phyloP scores from a whole-genome alignment of 2,113 vertebrate genomes.

The Orientallactaga bullata region DNA sequence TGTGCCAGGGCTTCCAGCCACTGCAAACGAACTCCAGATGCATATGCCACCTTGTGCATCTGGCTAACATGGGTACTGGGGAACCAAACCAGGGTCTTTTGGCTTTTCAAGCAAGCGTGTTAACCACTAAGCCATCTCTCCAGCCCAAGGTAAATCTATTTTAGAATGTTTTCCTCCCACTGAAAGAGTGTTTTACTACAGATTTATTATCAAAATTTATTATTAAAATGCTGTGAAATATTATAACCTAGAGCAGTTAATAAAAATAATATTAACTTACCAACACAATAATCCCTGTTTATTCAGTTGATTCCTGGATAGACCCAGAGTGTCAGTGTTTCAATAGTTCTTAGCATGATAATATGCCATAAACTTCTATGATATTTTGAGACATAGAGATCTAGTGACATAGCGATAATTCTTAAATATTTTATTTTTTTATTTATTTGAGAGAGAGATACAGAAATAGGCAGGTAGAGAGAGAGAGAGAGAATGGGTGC shows the following conservation, averaged over 20 bases:
- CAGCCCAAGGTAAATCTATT: slow-evolving; percentile 18
- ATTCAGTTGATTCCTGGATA: neutral
- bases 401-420: slow-evolving; percentile 18
- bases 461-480: too few relatives aligned
- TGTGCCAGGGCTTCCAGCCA: too few relatives aligned
- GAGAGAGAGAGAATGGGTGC: too few relatives aligned
- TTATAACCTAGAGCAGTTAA: neutral
- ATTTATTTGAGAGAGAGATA: too few relatives aligned
- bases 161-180: neutral
- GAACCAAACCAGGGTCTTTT: too few relatives aligned
- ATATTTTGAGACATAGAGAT: slow-evolving; percentile 14
- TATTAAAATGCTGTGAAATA: slow-evolving; percentile 6
- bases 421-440: too few relatives aligned
- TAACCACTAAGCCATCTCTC: too few relatives aligned
- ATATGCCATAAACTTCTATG: neutral
- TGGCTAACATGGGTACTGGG: too few relatives aligned
- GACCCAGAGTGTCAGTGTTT: neutral
- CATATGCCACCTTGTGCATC: too few relatives aligned
- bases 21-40: too few relatives aligned
- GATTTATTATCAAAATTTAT: slow-evolving; percentile 4
- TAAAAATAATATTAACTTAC: slow-evolving; percentile 22
- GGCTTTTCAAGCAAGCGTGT: too few relatives aligned
- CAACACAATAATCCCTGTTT: neutral
- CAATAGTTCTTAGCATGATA: neutral
- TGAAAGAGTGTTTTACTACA: neutral